Evolutionary conservation across 2,797 vertebrate species (phyloP).

Genomic region (Characodon lateralis): DNA sequence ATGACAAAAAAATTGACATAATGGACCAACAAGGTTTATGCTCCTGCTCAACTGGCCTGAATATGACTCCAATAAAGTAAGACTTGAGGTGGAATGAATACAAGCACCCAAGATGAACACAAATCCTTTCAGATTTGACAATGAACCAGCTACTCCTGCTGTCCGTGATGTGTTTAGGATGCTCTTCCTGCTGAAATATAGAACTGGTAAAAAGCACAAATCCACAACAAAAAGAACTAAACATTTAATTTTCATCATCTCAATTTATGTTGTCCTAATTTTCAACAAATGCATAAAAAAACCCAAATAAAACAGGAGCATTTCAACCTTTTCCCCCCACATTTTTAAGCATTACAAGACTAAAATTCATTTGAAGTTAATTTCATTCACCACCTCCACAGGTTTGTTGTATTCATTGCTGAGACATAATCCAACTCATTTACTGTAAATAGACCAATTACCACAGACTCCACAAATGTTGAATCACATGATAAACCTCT

Average conservation of each 20-base stretch:
- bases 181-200: not conserved
- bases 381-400: constrained; percentile 26
- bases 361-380: constrained; percentile 30
- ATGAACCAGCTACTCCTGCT: not conserved
- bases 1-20: not conserved
- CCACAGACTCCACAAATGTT: constrained; percentile 21
- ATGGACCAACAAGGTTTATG: not conserved
- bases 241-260: not conserved
- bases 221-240: not conserved
- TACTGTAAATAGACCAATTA: constrained; percentile 23
- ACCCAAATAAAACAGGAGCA: not conserved
- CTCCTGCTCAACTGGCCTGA: not conserved
- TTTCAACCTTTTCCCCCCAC: not conserved
- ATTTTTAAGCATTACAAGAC: constrained; percentile 18
- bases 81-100: not conserved
- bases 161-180: too few species aligned
- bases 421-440: constrained; percentile 15
- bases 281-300: not conserved
- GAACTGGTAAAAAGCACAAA: not conserved
- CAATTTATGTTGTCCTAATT: not conserved
- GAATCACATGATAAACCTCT: constrained; percentile 17
- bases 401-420: constrained; percentile 23
- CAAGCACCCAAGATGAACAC: not conserved
- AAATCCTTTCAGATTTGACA: not conserved
- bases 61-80: not conserved